A percentile compares a stretch with the other conserved stretches of the same genome.
phyloP scores from a whole-genome alignment of 2,888 invertebrate species.

The Tubulanus polymorphus region DNA sequence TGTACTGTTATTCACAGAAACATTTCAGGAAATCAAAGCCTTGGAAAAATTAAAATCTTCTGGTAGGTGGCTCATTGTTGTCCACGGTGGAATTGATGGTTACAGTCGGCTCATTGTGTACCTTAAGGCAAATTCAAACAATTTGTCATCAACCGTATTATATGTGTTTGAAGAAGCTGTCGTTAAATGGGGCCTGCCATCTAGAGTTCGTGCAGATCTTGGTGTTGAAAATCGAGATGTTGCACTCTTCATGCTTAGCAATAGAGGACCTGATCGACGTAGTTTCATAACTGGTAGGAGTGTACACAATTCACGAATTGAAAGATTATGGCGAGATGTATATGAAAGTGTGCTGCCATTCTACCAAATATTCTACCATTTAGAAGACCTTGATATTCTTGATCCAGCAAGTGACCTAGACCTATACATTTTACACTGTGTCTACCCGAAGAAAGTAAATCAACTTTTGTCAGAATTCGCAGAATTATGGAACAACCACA shows the following conservation, averaged over 20 bases:
- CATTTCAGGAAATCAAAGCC: too few relatives aligned
- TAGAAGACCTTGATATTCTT: conserved; percentile 8
- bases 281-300: conserved; percentile 20
- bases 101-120: conserved; percentile 21
- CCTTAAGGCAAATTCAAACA: conserved; percentile 18
- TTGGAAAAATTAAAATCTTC: too few relatives aligned
- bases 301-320: conserved; percentile 18
- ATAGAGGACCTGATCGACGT: conserved; percentile 1
- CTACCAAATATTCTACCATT: conserved; percentile 5
- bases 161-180: conserved; percentile 18
- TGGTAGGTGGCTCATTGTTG: conserved; percentile 22
- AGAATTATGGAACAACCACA: conserved; percentile 15
- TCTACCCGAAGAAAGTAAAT: conserved; percentile 10
- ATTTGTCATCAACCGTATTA: conserved; percentile 18
- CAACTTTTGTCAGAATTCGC: conserved; percentile 3
- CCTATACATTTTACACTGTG: conserved; percentile 8
- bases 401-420: conserved; percentile 9
- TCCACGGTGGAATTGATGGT: conserved; percentile 24
- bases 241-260: conserved; percentile 17
- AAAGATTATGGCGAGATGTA: conserved; percentile 18
- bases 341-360: conserved; percentile 4
- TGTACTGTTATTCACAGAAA: too few relatives aligned
- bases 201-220: conserved; percentile 19
- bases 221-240: conserved; percentile 23
- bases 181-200: conserved; percentile 16